Percentiles rank a stretch among this genome's conserved stretches.
Evolutionary conservation across 2,113 vertebrate genomes (phyloP).

Genomic region (Ursus arctos): DNA sequence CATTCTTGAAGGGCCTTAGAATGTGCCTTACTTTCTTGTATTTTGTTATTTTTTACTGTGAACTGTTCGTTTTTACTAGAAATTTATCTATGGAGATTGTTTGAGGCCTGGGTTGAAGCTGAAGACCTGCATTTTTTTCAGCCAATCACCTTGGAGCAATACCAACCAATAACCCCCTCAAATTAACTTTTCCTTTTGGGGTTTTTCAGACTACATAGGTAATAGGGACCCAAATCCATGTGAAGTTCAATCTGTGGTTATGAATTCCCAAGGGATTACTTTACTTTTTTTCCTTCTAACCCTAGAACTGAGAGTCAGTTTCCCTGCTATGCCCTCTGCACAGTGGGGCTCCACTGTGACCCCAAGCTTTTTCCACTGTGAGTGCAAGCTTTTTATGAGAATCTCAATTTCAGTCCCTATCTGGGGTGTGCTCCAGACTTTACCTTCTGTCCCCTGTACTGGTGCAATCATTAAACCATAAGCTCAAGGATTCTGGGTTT

Average conservation of each 20-base stretch:
- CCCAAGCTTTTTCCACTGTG: background rate
- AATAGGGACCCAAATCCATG: background rate
- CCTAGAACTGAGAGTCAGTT: background rate
- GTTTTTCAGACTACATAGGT: background rate
- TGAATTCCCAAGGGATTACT: background rate
- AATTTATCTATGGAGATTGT: background rate
- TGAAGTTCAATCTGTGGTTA: background rate
- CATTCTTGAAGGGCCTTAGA: background rate
- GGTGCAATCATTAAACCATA: background rate
- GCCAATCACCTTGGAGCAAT: background rate
- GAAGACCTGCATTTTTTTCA: background rate
- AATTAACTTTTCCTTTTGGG: background rate
- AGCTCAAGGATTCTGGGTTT: background rate
- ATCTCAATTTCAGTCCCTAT: background rate
- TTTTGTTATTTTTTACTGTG: background rate
- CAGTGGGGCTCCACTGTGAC: background rate
- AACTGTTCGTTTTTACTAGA: background rate
- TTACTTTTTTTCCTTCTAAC: background rate
- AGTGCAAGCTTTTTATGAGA: background rate
- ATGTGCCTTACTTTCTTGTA: background rate
- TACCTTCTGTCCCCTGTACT: background rate
- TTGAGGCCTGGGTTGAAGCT: background rate
- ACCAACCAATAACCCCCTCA: background rate
- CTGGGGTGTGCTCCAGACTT: background rate
- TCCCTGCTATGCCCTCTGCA: background rate